Conservation (phyloP, 2,797 vertebrate species). For the Triplophysa bombifrons region DNA sequence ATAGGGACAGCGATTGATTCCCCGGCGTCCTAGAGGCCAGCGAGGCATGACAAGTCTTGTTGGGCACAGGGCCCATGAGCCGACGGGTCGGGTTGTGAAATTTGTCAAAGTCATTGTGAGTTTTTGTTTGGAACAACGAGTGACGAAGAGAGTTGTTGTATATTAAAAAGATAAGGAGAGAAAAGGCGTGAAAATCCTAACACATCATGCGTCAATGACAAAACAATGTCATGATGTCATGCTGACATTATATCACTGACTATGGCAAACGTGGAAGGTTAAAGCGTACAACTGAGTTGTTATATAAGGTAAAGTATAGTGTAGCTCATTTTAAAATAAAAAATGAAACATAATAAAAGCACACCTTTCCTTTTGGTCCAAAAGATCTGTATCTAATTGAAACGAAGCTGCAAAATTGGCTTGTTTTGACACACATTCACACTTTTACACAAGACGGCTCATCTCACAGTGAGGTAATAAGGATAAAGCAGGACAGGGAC, state of each 20-base stretch:
- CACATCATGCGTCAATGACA: background rate
- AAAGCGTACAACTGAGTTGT: background rate
- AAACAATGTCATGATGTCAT: background rate
- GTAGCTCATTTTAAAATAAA: background rate
- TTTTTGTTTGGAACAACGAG: constrained; percentile 41
- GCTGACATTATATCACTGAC: background rate
- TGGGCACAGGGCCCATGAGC: constrained; percentile 41
- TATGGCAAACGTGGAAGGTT: background rate
- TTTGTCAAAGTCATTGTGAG: constrained; percentile 58
- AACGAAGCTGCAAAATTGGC: background rate
- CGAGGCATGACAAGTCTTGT: constrained; percentile 54
- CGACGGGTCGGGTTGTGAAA: constrained; percentile 45
- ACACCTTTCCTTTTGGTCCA: background rate
- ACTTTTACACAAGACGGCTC: background rate
- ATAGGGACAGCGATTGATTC: constrained; percentile 62
- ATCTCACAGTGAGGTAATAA: background rate
- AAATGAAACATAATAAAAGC: background rate
- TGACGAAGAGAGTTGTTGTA: constrained; percentile 20
- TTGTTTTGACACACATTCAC: background rate
- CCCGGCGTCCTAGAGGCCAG: constrained; percentile 31
- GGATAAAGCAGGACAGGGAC: background rate
- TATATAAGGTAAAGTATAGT: background rate
- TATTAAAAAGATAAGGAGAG: constrained; percentile 28
- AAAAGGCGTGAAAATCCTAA: constrained; percentile 23
- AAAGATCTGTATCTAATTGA: constrained; percentile 2